phyloP scores from a whole-genome alignment of 2,888 invertebrate genomes.

The Graphium colonna region DNA sequence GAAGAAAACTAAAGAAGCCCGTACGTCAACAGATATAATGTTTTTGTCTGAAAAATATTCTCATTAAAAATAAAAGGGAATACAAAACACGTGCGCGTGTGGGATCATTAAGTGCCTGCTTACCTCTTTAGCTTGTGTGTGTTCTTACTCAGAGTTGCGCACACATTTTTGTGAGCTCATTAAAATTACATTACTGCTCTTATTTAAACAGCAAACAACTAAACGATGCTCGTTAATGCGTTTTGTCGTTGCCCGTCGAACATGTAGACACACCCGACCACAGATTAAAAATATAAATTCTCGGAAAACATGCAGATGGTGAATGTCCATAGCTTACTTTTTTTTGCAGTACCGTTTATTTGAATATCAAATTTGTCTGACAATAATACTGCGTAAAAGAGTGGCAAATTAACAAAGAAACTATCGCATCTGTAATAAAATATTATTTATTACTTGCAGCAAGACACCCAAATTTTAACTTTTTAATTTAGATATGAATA shows the following conservation, averaged over 20 bases:
- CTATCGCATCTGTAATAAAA: too few relatives aligned
- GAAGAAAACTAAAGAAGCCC: slow-evolving; percentile 5
- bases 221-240: slow-evolving; percentile 73
- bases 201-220: slow-evolving; percentile 76
- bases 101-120: slow-evolving; percentile 19
- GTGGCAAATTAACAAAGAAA: too few relatives aligned
- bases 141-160: slow-evolving; percentile 41
- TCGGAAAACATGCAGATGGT: too few relatives aligned
- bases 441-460: too few relatives aligned
- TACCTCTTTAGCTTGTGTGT: slow-evolving; percentile 18
- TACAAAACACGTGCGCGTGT: slow-evolving; percentile 18
- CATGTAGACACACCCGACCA: slow-evolving; percentile 59
- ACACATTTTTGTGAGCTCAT: slow-evolving; percentile 74
- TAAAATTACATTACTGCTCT: slow-evolving; percentile 76
- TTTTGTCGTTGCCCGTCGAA: slow-evolving; percentile 54
- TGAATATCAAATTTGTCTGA: too few relatives aligned
- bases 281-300: too few relatives aligned
- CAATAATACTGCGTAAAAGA: too few relatives aligned
- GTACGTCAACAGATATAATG: slow-evolving; percentile 18
- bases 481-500: too few relatives aligned
- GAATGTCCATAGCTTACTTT: too few relatives aligned
- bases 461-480: too few relatives aligned
- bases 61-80: slow-evolving; percentile 15
- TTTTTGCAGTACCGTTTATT: too few relatives aligned
- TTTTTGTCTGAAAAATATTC: slow-evolving; percentile 18